Evolutionary conservation across 2,797 vertebrate genomes (phyloP).

Genomic region (Triplophysa yarkandensis): DNA sequence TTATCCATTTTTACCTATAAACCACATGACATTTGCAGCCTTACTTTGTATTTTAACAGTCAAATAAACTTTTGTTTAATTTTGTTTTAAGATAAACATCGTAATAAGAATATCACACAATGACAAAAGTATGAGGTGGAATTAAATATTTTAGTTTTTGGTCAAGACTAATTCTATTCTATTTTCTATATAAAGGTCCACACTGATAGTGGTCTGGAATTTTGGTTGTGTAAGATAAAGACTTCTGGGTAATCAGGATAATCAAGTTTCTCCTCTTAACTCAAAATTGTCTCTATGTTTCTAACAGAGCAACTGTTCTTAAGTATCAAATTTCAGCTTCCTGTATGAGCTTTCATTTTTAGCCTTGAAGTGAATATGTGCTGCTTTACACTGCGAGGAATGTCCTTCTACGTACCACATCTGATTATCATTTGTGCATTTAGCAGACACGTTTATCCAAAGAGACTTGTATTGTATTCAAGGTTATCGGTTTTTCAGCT

Average conservation of each 20-base stretch:
- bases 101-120: too few species aligned
- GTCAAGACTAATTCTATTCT: too few species aligned
- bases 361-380: background rate
- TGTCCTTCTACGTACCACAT: background rate
- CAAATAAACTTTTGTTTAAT: too few species aligned
- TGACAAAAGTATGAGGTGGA: too few species aligned
- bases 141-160: too few species aligned
- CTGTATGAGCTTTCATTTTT: background rate
- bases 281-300: background rate
- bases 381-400: background rate
- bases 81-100: too few species aligned
- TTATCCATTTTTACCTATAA: too few species aligned
- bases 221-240: slow-evolving; percentile 15
- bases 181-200: slow-evolving; percentile 9
- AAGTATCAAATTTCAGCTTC: background rate
- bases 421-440: background rate
- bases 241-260: background rate
- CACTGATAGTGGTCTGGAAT: slow-evolving; percentile 15
- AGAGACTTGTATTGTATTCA: background rate
- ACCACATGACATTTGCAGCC: too few species aligned
- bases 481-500: background rate
- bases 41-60: too few species aligned
- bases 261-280: background rate
- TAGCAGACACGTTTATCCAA: background rate
- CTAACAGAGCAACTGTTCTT: background rate